Conservation (phyloP, 2,797 vertebrate species). For the Crocidura indochinensis region DNA sequence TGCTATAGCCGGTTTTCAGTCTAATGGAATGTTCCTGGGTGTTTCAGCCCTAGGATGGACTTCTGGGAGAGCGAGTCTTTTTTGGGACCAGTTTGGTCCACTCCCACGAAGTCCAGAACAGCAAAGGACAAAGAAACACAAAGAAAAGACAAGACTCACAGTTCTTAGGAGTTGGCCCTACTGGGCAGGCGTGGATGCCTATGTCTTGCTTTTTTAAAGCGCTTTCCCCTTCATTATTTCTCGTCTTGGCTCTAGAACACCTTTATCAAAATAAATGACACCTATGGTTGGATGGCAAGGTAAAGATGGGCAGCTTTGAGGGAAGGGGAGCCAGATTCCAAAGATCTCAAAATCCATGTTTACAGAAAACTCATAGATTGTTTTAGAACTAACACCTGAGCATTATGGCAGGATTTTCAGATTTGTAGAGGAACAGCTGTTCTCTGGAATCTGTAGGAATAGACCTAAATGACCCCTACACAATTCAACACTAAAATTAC, state of each 20-base stretch:
- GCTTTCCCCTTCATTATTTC: not conserved
- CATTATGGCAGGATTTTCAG: slow-evolving; percentile 7
- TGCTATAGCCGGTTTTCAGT: too few species aligned
- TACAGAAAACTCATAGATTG: slow-evolving; percentile 20
- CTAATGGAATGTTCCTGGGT: too few species aligned
- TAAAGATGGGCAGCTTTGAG: not conserved
- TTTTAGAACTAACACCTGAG: not conserved
- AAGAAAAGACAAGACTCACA: too few species aligned
- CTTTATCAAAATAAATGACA: not conserved
- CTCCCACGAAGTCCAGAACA: too few species aligned
- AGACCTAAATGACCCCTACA: not conserved
- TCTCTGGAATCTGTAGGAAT: not conserved
- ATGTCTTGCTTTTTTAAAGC: not conserved
- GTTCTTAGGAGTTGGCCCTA: too few species aligned
- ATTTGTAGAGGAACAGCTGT: not conserved
- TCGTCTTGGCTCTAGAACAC: not conserved
- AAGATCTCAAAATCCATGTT: slow-evolving; percentile 45
- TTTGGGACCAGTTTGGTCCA: too few species aligned
- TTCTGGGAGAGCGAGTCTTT: too few species aligned
- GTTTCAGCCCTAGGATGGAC: too few species aligned
- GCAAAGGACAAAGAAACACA: too few species aligned
- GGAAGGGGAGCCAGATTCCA: not conserved
- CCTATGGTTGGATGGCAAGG: not conserved
- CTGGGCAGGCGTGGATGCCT: too few species aligned
- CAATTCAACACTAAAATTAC: too few species aligned